Conservation (phyloP, 2,888 invertebrate genomes). For the Mesorhabditis spiculigera region DNA sequence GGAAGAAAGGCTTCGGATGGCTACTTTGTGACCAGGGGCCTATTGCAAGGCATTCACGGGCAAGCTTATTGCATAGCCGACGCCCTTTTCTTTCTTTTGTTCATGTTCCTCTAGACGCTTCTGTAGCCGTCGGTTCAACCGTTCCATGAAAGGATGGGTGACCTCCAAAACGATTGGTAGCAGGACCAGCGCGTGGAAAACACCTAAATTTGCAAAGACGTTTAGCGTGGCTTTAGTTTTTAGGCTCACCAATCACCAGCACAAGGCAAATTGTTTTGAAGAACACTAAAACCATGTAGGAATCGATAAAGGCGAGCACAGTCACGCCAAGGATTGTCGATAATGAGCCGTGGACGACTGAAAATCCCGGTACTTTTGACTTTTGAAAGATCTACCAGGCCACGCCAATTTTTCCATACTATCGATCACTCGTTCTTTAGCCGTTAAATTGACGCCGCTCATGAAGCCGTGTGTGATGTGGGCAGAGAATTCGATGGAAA, state of each 20-base stretch:
- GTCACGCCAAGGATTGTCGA: conserved; percentile 86
- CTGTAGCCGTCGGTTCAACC: conserved; percentile 6
- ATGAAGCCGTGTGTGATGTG: conserved; percentile 93
- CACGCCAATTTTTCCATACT: conserved; percentile 56
- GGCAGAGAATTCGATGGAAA: conserved; percentile 64
- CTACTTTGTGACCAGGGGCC: not conserved
- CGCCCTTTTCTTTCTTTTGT: conserved; percentile 23
- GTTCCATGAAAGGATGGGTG: conserved; percentile 50
- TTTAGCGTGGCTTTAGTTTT: not conserved
- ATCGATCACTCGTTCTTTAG: conserved; percentile 67
- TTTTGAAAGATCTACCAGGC: conserved; percentile 39
- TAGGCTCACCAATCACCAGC: conserved; percentile 39
- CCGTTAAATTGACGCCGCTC: conserved; percentile 67
- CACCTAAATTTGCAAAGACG: conserved; percentile 67
- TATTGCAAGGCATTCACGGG: conserved; percentile 32
- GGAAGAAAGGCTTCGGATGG: no score
- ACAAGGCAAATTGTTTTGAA: conserved; percentile 95
- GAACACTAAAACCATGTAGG: conserved; percentile 80
- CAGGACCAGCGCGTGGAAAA: conserved; percentile 84
- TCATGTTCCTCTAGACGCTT: not conserved
- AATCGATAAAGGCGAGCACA: conserved; percentile 81
- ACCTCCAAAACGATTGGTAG: conserved; percentile 67
- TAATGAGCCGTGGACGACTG: conserved; percentile 79
- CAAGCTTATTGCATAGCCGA: conserved; percentile 38
- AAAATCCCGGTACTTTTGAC: not conserved